Conservation (phyloP, 2,797 vertebrate species). For the Chromobotia macracanthus region DNA sequence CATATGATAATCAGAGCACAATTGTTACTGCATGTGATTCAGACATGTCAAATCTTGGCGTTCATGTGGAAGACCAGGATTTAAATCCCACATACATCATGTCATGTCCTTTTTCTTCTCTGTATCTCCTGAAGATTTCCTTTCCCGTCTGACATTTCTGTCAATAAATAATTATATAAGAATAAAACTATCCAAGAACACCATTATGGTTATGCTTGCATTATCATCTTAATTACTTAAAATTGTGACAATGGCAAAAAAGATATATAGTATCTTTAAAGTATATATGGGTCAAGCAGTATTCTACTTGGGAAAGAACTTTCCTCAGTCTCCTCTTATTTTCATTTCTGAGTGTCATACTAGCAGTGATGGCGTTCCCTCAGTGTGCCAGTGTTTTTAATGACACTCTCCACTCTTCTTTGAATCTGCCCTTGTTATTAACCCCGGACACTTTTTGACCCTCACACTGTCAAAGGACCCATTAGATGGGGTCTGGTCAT, state of each 20-base stretch:
- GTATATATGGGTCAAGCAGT: slow-evolving; percentile 9
- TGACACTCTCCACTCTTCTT: slow-evolving; percentile 17
- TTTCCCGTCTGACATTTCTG: too few relatives aligned
- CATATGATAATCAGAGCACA: not conserved
- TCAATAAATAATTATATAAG: too few relatives aligned
- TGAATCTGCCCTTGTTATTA: slow-evolving; percentile 38
- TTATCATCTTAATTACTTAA: too few relatives aligned
- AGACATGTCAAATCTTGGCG: too few relatives aligned
- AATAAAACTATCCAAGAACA: not conserved
- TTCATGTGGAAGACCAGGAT: too few relatives aligned
- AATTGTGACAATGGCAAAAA: too few relatives aligned
- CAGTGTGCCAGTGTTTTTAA: slow-evolving; percentile 39
- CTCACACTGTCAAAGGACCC: slow-evolving; percentile 41
- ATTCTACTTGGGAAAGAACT: not conserved
- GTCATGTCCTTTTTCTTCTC: too few relatives aligned
- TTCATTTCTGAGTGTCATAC: slow-evolving; percentile 4
- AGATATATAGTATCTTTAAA: too few relatives aligned
- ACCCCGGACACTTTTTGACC: slow-evolving; percentile 36
- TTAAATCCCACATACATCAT: too few relatives aligned
- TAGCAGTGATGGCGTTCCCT: not conserved
- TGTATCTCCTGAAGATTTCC: too few relatives aligned
- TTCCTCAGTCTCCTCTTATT: not conserved
- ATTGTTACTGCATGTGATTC: too few relatives aligned
- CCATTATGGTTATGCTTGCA: too few relatives aligned
- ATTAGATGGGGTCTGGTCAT: slow-evolving; percentile 33